These are phyloP conservation scores for Acanthopleura granulata DNA, from an alignment of 2,888 invertebrate genomes.

Conservation along the genomic window DNA sequence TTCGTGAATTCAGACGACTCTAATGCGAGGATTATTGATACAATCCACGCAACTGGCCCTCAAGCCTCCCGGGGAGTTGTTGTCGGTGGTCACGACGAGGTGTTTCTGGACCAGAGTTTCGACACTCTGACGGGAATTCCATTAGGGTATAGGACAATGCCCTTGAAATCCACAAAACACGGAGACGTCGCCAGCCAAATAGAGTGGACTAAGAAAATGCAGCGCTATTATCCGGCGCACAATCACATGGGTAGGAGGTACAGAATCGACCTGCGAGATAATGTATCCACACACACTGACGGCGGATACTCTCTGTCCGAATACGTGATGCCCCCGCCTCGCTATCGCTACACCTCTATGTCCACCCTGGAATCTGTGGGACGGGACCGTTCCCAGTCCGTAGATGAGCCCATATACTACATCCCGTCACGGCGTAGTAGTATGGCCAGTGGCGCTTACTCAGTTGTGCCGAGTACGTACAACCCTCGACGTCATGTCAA, in stretches of 20 bases:
- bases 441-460: background rate
- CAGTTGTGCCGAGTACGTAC: background rate
- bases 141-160: background rate
- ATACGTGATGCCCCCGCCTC: background rate
- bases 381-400: background rate
- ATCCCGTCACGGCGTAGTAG: background rate
- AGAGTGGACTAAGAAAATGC: background rate
- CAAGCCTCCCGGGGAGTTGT: background rate
- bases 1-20: background rate
- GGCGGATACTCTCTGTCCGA: background rate
- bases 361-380: background rate
- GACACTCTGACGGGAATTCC: background rate
- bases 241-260: background rate
- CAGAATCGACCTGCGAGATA: background rate
- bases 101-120: background rate
- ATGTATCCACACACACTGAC: background rate
- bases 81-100: background rate
- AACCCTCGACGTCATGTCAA: background rate
- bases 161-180: background rate
- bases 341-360: background rate
- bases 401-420: conserved; percentile 3
- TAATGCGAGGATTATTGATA: background rate
- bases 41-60: background rate
- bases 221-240: background rate
- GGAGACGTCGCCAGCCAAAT: too few species aligned